phyloP scores from a whole-genome alignment of 2,797 vertebrate species.

The Xenopus petersii region DNA sequence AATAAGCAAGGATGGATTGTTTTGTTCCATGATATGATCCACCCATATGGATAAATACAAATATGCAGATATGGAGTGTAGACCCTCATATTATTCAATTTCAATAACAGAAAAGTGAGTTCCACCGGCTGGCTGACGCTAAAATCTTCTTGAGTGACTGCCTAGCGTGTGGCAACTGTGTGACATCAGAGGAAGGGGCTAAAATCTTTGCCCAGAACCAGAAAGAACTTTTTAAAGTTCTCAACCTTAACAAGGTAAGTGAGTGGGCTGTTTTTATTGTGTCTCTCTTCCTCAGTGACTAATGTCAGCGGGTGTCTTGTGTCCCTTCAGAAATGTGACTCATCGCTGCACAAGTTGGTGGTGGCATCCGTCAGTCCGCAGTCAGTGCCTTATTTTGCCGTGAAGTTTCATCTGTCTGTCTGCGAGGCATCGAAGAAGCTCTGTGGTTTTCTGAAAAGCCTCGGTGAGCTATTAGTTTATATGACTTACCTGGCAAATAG shows the following conservation, averaged over 20 bases:
- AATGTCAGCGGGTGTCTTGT: slow-evolving; percentile 5
- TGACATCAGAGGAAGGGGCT: slow-evolving; percentile 81
- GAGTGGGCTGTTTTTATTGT: too few species aligned
- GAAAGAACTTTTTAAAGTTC: slow-evolving; percentile 76
- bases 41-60: too few species aligned
- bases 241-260: slow-evolving; percentile 87
- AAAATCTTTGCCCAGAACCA: slow-evolving; percentile 87
- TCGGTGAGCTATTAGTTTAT: slow-evolving; percentile 72
- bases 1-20: too few species aligned
- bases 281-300: too few species aligned
- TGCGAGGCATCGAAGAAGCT: slow-evolving; percentile 81
- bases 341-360: slow-evolving; percentile 85
- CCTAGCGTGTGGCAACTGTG: slow-evolving; percentile 87
- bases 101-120: slow-evolving; percentile 67
- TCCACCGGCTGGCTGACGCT: slow-evolving; percentile 66
- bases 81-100: too few species aligned
- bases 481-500: too few species aligned
- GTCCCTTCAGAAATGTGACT: slow-evolving; percentile 78
- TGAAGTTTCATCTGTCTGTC: slow-evolving; percentile 81
- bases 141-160: slow-evolving; percentile 87
- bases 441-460: slow-evolving; percentile 87
- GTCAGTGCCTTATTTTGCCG: slow-evolving; percentile 94
- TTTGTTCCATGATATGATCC: too few species aligned
- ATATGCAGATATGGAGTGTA: too few species aligned
- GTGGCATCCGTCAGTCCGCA: slow-evolving; percentile 89